Evolutionary conservation across 2,888 invertebrate genomes (phyloP), one percentile per base, ranked within the genome.

Genomic region (Apamea crenata): DNA sequence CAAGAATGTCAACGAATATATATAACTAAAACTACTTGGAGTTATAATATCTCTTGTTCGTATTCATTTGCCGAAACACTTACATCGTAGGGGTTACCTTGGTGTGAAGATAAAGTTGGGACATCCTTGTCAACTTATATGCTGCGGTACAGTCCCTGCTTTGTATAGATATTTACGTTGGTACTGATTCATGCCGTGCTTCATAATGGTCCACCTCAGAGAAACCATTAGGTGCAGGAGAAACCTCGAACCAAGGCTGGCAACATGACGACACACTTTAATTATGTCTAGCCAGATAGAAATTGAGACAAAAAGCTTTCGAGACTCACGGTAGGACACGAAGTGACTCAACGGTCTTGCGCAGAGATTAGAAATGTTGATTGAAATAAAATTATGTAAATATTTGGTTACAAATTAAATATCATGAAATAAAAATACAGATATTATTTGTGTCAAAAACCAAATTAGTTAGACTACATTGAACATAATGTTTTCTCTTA

Each of bases 231-330:
- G 70, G 72, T 77, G 66, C 50, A 53, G 83, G 90, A 88, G 91
- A 93, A 93, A 93, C 87, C 85, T 80, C 74, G 32, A 82, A 68
- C 87, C 92, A 93, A 93, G 93, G 93, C 89, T 92, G 83, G 18
- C 82, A 67, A 83, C 85, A 82, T 93, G 92, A 91, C 92, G 90
- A 88, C 92, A 93, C 81, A 81, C 67, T 86, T 90, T 90, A 90
- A 91, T 91, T 90, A 89, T 90, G 85, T 88, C 88, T 85, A 78
- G 85, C 85, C 77, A 85, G 87, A 87, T 87, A 88, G 89, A 92
- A 91, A 91, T 89, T 90, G 78, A 88, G 76, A 88, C 86, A 91
- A 92, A 91, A 92, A 89, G 81, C 80, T 87, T 88, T 90, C 88
- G 67, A 56, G 70, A 79, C 81, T 87, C 84, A 81, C 83, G 81